These are phyloP conservation scores for Limnodromus scolopaceus DNA, from an alignment of 2,797 vertebrate species.

Conservation along the genomic window DNA sequence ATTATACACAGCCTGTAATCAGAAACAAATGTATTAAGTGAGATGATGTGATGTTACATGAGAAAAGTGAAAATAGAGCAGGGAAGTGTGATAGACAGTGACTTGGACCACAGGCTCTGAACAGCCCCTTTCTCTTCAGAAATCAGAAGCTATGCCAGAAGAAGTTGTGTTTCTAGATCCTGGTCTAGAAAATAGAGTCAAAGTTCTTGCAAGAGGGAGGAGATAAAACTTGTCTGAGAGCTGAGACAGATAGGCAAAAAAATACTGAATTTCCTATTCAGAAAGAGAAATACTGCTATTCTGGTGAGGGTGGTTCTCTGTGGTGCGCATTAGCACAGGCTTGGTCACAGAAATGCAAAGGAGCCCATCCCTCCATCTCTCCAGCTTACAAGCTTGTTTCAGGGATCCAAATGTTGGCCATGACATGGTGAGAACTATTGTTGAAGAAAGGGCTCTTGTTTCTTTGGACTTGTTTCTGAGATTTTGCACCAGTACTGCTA, in stretches of 20 bases:
- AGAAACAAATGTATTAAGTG: conserved; percentile 81
- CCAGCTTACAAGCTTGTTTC: not conserved
- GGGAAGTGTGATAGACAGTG: conserved; percentile 69
- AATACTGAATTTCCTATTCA: not conserved
- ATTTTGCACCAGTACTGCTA: not conserved
- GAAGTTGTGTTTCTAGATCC: conserved; percentile 43
- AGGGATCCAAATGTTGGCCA: not conserved
- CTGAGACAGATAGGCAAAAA: not conserved
- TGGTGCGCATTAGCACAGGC: not conserved
- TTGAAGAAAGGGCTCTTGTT: not conserved
- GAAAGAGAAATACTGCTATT: not conserved
- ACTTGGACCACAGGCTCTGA: conserved; percentile 51
- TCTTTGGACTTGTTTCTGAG: conserved; percentile 3
- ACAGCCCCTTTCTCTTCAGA: conserved; percentile 54
- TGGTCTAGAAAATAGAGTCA: conserved; percentile 34
- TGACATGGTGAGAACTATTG: not conserved
- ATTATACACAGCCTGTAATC: conserved; percentile 74
- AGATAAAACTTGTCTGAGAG: conserved; percentile 1
- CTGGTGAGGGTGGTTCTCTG: not conserved
- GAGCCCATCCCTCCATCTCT: not conserved
- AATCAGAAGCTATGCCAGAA: conserved; percentile 51
- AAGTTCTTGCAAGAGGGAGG: conserved; percentile 6
- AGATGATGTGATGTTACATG: conserved; percentile 78
- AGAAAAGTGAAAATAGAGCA: conserved; percentile 71
- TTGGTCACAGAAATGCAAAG: not conserved